Percentiles rank a stretch among this genome's conserved stretches.
Conservation (phyloP, 2,888 invertebrate genomes). For the Machimus atricapillus region DNA sequence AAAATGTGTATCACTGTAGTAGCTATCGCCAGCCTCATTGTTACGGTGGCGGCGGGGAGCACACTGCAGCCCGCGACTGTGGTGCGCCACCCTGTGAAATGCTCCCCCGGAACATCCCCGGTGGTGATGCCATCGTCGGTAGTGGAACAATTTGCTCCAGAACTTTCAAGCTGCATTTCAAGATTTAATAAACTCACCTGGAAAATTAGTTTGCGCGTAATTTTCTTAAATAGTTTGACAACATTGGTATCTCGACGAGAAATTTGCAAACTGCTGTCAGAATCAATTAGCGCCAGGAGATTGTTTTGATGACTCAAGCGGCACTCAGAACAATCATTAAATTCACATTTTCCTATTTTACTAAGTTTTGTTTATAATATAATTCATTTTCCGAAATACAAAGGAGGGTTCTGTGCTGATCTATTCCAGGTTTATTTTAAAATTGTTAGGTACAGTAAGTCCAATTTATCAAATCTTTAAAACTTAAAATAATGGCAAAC, state of each 20-base stretch:
- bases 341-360: background rate
- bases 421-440: background rate
- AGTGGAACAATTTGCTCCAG: background rate
- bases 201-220: constrained; percentile 19
- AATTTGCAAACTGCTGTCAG: constrained; percentile 9
- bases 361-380: background rate
- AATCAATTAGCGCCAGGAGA: background rate
- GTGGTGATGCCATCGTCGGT: background rate
- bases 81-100: background rate
- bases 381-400: background rate
- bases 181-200: constrained; percentile 26
- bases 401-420: background rate
- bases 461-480: background rate
- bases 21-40: constrained; percentile 36
- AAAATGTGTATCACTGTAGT: constrained; percentile 44
- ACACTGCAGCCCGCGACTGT: background rate
- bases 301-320: background rate
- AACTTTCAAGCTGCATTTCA: constrained; percentile 20
- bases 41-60: constrained; percentile 5
- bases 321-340: background rate
- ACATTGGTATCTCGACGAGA: constrained; percentile 6
- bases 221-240: constrained; percentile 25
- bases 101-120: background rate
- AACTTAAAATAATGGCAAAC: background rate
- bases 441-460: background rate